Evolutionary conservation across 1,140 invertebrate species (phyloP), one percentile per base, ranked within the genome.

Genomic region (Venturia canescens): DNA sequence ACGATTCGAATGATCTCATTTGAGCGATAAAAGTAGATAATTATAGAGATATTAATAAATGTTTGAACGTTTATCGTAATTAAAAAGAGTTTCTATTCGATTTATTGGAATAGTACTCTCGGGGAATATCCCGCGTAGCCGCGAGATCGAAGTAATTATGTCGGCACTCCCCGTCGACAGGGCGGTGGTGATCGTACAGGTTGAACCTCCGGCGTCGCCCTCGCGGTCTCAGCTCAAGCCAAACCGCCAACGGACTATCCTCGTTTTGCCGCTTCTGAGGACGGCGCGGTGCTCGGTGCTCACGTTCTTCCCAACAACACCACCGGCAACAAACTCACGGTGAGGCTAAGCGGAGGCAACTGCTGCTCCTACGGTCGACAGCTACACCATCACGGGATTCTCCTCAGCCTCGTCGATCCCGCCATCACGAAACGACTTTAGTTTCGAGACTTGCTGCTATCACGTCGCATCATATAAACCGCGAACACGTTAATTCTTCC

Each of bases 121-220:
- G 38, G 2, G 7, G 5, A 44, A 44, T 44, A 44, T 44, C 38
- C 26, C 48, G 71, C 44, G 27, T 48, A 48, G 21, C 26, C 71
- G 48, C 71, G 31, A 38, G 71, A 74, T 57, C 48, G n/a, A 74
- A 74, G 71, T 74, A 74, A 74, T 74, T 74, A 74, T 74, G 71
- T 74, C 71, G 71, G 71, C 71, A 74, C 71, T 74, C 71, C 71
- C 71, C 71, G 48, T 53, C 38, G 71, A 74, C 48, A 44, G 71
- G 71, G 71, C 71, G 70, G 70, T 72, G 71, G n/a, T 57, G 71
- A 26, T n/a, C 21, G 53, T 74, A 26, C 21, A 53, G 23, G 44
- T 74, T n/a, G 21, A 74, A 74, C 71, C 71, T 74, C 71, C 71
- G 71, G 71, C 71, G 71, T 74, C 71, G 71, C 71, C 71, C 71